Conservation (phyloP, 1,140 invertebrate species). For the Brachionus asplanchnoidis region DNA sequence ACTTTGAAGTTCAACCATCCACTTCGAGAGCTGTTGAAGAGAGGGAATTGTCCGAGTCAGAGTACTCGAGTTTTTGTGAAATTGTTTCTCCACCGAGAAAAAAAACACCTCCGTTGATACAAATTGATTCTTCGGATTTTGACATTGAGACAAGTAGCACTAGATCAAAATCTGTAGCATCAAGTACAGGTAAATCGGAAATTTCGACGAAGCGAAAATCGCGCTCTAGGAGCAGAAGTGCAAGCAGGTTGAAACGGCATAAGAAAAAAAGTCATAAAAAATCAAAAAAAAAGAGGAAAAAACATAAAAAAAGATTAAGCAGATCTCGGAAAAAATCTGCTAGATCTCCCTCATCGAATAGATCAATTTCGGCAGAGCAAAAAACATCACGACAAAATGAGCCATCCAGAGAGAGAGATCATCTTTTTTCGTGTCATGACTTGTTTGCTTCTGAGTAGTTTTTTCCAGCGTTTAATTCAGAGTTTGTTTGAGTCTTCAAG, state of each 20-base stretch:
- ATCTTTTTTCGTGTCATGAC: background rate
- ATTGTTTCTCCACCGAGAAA: constrained; percentile 15
- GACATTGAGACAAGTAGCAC: background rate
- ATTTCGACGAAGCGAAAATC: background rate
- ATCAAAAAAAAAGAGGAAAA: background rate
- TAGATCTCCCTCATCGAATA: background rate
- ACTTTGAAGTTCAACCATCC: background rate
- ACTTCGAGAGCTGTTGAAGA: background rate
- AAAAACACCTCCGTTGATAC: background rate
- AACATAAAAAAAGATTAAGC: background rate
- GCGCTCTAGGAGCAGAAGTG: background rate
- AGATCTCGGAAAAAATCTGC: background rate
- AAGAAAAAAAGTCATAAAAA: constrained; percentile 34
- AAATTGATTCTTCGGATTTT: background rate
- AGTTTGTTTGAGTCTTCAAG: too few relatives aligned
- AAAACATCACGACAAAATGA: background rate
- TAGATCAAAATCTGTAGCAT: background rate
- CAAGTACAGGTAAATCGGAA: background rate
- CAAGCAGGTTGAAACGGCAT: background rate
- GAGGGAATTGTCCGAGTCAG: constrained; percentile 6
- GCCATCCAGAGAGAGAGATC: background rate
- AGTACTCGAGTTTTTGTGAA: constrained; percentile 36
- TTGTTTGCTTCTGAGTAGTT: background rate
- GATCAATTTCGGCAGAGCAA: background rate
- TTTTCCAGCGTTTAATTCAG: background rate